Evolutionary conservation across 2,113 vertebrate species (phyloP).

Genomic region (Climacteris rufus): DNA sequence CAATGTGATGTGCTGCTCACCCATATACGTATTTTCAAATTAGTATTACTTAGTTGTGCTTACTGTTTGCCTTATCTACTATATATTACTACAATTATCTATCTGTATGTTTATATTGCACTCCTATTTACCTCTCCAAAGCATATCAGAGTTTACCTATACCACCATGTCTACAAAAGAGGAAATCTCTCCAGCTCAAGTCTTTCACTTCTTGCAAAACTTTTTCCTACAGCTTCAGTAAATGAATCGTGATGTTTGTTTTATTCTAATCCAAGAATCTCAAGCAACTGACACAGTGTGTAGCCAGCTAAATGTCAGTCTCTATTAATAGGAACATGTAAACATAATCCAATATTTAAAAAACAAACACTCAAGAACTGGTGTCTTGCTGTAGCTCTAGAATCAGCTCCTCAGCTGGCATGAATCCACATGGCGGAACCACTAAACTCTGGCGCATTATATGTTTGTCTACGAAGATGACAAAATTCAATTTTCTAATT

Average conservation of each 20-base stretch:
- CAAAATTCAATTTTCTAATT: background rate
- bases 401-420: background rate
- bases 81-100: background rate
- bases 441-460: background rate
- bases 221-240: background rate
- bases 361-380: constrained; percentile 21
- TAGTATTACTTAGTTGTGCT: background rate
- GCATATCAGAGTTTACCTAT: background rate
- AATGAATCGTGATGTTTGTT: constrained; percentile 25
- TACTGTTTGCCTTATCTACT: background rate
- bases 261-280: constrained; percentile 18
- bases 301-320: constrained; percentile 24
- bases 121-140: background rate
- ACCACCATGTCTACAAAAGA: background rate
- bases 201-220: background rate
- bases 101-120: background rate
- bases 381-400: background rate
- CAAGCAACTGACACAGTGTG: background rate
- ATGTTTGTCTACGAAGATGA: background rate
- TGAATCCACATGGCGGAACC: background rate
- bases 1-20: background rate
- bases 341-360: constrained; percentile 53
- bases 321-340: constrained; percentile 34
- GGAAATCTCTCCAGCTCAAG: background rate
- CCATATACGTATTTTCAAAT: background rate